phyloP scores from a whole-genome alignment of 2,888 invertebrate genomes.

The Blastobasis adustella region DNA sequence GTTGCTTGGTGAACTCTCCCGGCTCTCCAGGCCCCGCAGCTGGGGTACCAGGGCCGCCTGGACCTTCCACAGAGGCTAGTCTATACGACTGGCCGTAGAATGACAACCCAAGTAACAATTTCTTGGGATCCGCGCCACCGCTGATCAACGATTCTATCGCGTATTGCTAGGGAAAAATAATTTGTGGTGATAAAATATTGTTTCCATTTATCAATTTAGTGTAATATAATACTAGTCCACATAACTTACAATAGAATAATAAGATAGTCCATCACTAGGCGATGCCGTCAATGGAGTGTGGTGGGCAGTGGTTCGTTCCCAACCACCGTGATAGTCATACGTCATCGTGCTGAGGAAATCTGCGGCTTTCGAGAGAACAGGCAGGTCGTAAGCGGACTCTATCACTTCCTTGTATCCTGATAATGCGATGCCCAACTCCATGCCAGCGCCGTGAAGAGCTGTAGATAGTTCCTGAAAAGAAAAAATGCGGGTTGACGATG shows the following conservation, averaged over 20 bases:
- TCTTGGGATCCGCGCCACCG: slow-evolving; percentile 84
- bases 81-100: slow-evolving; percentile 92
- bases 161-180: slow-evolving; percentile 76
- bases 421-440: slow-evolving; percentile 86
- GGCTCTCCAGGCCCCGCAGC: slow-evolving; percentile 84
- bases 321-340: slow-evolving; percentile 93
- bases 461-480: slow-evolving; percentile 74
- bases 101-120: slow-evolving; percentile 87
- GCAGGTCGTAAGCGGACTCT: slow-evolving; percentile 87
- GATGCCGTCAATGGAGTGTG: slow-evolving; percentile 84
- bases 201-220: no score
- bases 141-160: slow-evolving; percentile 84
- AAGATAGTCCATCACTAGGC: slow-evolving; percentile 79
- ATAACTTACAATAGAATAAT: slow-evolving; percentile 83
- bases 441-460: slow-evolving; percentile 79
- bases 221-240: no score
- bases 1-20: slow-evolving; percentile 88
- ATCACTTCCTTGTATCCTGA: slow-evolving; percentile 95
- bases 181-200: no score
- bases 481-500: no score
- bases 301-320: slow-evolving; percentile 87
- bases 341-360: slow-evolving; percentile 91
- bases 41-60: slow-evolving; percentile 74
- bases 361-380: slow-evolving; percentile 78
- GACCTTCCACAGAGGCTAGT: slow-evolving; percentile 59